These are phyloP conservation scores for Chelidonichthys spinosus DNA, from an alignment of 2,797 vertebrate species.

Conservation along the genomic window DNA sequence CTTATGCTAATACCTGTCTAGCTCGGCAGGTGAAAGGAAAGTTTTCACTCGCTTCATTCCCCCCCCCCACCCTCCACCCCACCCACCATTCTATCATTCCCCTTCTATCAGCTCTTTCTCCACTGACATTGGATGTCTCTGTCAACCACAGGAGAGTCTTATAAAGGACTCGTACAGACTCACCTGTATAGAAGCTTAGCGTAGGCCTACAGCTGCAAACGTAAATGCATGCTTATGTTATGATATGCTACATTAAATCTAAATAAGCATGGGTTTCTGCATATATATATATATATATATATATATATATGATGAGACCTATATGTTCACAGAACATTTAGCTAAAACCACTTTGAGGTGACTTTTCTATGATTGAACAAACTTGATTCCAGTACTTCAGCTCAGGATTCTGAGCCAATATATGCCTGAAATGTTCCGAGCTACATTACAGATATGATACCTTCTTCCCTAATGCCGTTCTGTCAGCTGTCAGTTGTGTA, in stretches of 20 bases:
- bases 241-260: not conserved
- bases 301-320: not conserved
- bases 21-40: conserved; percentile 47
- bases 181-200: not conserved
- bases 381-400: not conserved
- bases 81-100: conserved; percentile 22
- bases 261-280: too few species aligned
- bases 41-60: conserved; percentile 46
- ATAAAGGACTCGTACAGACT: not conserved
- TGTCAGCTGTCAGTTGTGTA: conserved; percentile 74
- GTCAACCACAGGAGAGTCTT: conserved; percentile 30
- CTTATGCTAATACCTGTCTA: conserved; percentile 65
- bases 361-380: conserved; percentile 16
- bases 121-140: conserved; percentile 35
- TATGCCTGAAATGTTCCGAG: conserved; percentile 28
- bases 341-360: not conserved
- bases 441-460: conserved; percentile 55
- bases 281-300: too few species aligned
- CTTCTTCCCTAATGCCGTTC: conserved; percentile 56
- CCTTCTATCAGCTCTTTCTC: conserved; percentile 28
- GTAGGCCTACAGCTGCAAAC: not conserved
- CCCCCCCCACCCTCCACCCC: not conserved
- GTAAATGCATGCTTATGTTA: not conserved
- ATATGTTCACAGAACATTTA: not conserved
- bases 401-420: not conserved